These are phyloP conservation scores for Oncopodura yosiiana DNA, from an alignment of 1,140 invertebrate species.

Conservation along the genomic window DNA sequence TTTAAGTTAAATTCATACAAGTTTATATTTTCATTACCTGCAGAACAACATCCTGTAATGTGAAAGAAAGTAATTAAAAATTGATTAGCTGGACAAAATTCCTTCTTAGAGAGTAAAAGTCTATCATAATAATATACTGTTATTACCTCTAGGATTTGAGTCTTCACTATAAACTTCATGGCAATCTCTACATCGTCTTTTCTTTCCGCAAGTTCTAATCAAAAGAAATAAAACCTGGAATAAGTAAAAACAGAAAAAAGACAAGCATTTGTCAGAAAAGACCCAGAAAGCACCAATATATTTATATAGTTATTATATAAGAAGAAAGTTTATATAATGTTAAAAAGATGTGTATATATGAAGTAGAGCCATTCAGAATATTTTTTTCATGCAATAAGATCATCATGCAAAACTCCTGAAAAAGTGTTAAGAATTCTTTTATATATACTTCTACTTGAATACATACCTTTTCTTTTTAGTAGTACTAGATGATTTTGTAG, in stretches of 20 bases:
- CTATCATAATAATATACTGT: constrained; percentile 36
- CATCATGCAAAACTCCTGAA: no score
- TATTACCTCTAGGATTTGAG: constrained; percentile 40
- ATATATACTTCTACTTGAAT: background rate
- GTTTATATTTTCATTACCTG: no score
- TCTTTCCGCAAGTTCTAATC: constrained; percentile 33
- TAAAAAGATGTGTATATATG: no score
- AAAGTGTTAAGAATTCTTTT: background rate
- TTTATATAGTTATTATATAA: no score
- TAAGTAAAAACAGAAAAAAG: background rate
- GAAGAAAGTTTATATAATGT: no score
- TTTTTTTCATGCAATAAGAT: no score
- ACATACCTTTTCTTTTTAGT: constrained; percentile 33
- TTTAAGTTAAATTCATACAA: no score
- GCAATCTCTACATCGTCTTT: constrained; percentile 33
- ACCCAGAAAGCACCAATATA: background rate
- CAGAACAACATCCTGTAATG: constrained; percentile 70
- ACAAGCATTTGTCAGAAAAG: background rate
- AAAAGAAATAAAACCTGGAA: background rate
- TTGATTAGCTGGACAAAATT: no score
- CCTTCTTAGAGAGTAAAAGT: constrained; percentile 39
- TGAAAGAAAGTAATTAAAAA: constrained; percentile 58
- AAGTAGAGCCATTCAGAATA: background rate
- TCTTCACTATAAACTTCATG: constrained; percentile 41
- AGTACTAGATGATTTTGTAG: constrained; percentile 33